Evolutionary conservation across 2,888 invertebrate species (phyloP).

Genomic region (Tachina grossa): DNA sequence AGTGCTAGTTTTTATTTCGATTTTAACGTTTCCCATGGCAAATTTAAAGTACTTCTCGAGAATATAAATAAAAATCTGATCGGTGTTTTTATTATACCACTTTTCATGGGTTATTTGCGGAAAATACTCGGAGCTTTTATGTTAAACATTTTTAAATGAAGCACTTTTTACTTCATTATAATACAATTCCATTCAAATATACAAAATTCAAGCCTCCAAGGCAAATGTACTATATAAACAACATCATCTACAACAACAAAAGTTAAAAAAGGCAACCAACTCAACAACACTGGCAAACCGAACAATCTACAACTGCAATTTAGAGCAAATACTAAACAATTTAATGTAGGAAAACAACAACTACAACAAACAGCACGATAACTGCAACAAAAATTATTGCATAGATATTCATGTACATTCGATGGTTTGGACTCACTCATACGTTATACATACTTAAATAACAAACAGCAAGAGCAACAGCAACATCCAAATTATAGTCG

Average conservation of each 20-base stretch:
- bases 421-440: slow-evolving; percentile 57
- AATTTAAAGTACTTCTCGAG: no score
- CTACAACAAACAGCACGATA: slow-evolving; percentile 8
- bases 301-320: slow-evolving; percentile 54
- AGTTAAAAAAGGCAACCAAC: slow-evolving; percentile 14
- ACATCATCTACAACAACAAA: slow-evolving; percentile 23
- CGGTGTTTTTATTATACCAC: background rate
- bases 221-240: slow-evolving; percentile 44
- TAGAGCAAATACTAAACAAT: slow-evolving; percentile 59
- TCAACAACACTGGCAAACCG: slow-evolving; percentile 51
- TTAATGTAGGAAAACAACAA: slow-evolving; percentile 34
- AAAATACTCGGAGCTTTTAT: slow-evolving; percentile 57
- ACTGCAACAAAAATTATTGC: slow-evolving; percentile 45
- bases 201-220: slow-evolving; percentile 60
- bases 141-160: slow-evolving; percentile 62
- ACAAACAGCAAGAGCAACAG: slow-evolving; percentile 40
- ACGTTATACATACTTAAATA: slow-evolving; percentile 68
- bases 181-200: slow-evolving; percentile 57
- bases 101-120: slow-evolving; percentile 47
- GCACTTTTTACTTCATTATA: slow-evolving; percentile 69
- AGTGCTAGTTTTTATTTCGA: no score
- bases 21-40: no score
- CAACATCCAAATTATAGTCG: slow-evolving; percentile 68
- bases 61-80: no score
- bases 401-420: slow-evolving; percentile 57